Conservation (phyloP, 2,113 vertebrate species). For the Antechinus stuartii region DNA sequence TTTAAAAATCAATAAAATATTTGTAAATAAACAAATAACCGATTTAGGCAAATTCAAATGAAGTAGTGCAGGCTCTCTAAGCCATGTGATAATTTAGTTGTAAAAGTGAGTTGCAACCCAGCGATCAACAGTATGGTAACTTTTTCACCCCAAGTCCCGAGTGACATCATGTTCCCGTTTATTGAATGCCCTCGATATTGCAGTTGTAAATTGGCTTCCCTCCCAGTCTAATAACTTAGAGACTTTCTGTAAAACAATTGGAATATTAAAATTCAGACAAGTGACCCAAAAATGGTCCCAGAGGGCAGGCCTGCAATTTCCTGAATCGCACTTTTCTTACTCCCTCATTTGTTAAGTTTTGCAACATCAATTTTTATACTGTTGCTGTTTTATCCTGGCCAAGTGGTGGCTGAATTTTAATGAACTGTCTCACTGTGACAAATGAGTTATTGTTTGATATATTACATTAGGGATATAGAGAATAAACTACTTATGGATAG, state of each 20-base stretch:
- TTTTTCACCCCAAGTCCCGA: conserved; percentile 71
- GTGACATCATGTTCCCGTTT: conserved; percentile 80
- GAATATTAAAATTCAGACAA: conserved; percentile 86
- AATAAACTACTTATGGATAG: conserved; percentile 84
- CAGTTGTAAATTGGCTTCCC: conserved; percentile 83
- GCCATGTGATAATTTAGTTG: conserved; percentile 65
- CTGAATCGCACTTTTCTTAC: conserved; percentile 81
- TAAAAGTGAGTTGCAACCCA: conserved; percentile 53
- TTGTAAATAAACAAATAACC: not conserved
- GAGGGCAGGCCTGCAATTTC: conserved; percentile 84
- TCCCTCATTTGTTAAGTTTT: conserved; percentile 86
- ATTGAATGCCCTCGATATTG: conserved; percentile 79
- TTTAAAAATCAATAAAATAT: not conserved
- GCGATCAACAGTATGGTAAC: conserved; percentile 29
- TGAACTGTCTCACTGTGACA: conserved; percentile 85
- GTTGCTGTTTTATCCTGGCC: conserved; percentile 82
- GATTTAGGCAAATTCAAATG: not conserved
- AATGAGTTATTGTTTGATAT: conserved; percentile 88
- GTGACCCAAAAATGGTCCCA: conserved; percentile 84
- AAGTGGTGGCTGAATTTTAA: conserved; percentile 85
- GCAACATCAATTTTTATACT: conserved; percentile 86
- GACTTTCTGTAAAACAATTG: conserved; percentile 83
- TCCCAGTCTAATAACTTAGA: conserved; percentile 81
- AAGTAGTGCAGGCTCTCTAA: conserved; percentile 39
- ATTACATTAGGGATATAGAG: conserved; percentile 83